phyloP scores from a whole-genome alignment of 1,140 invertebrate species.

The Drosophila melanica region DNA sequence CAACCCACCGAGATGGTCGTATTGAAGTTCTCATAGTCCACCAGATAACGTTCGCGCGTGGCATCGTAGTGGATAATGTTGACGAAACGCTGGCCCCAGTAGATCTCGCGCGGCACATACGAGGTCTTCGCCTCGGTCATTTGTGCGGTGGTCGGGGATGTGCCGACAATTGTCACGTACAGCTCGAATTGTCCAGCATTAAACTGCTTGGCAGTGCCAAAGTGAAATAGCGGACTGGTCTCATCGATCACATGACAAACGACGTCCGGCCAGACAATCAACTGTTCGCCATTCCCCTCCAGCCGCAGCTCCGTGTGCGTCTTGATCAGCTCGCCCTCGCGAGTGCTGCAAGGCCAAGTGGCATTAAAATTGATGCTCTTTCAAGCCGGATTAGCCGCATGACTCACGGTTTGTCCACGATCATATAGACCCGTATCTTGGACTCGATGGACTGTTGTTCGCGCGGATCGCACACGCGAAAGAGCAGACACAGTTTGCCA shows the following conservation, averaged over 20 bases:
- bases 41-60: slow-evolving; percentile 94
- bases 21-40: slow-evolving; percentile 97
- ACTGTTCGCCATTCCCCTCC: slow-evolving; percentile 81
- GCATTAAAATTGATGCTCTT: neutral
- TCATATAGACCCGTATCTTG: slow-evolving; percentile 86
- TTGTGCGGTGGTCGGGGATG: slow-evolving; percentile 91
- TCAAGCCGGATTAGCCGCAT: neutral
- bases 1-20: slow-evolving; percentile 86
- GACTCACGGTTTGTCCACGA: slow-evolving; percentile 82
- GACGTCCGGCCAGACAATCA: slow-evolving; percentile 88
- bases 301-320: slow-evolving; percentile 75
- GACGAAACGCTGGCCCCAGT: slow-evolving; percentile 93
- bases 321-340: slow-evolving; percentile 73
- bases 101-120: slow-evolving; percentile 92
- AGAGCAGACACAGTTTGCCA: slow-evolving; percentile 86
- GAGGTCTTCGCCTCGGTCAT: slow-evolving; percentile 90
- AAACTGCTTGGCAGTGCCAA: slow-evolving; percentile 85
- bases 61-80: slow-evolving; percentile 92
- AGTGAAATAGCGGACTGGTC: slow-evolving; percentile 86
- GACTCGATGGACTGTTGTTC: slow-evolving; percentile 86
- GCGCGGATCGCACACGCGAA: slow-evolving; percentile 86
- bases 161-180: slow-evolving; percentile 92
- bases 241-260: slow-evolving; percentile 87
- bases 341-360: slow-evolving; percentile 53
- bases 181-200: slow-evolving; percentile 91